Conservation (phyloP, 2,797 vertebrate genomes). For the Tachyglossus aculeatus region DNA sequence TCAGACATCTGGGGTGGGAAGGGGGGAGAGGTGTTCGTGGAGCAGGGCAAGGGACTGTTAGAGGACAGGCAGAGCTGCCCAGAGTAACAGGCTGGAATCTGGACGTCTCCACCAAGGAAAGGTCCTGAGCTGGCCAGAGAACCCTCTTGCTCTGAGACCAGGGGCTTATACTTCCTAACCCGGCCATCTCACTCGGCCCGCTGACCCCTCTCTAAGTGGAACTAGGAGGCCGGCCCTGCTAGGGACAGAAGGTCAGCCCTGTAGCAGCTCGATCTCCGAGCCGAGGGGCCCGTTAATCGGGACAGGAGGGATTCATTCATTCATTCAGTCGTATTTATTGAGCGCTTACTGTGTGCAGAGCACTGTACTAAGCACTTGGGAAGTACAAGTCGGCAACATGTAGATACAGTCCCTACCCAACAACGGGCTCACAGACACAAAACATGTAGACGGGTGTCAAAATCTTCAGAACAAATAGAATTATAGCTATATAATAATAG, state of each 20-base stretch:
- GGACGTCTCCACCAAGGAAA: too few relatives aligned
- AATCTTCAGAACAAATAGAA: too few relatives aligned
- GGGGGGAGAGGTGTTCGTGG: accelerated
- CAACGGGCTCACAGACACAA: too few relatives aligned
- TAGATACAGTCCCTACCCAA: too few relatives aligned
- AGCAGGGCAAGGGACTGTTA: neutral
- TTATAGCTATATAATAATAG: too few relatives aligned
- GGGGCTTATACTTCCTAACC: neutral
- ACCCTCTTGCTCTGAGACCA: neutral
- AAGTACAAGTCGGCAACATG: too few relatives aligned
- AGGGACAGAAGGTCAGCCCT: neutral
- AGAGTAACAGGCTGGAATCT: too few relatives aligned
- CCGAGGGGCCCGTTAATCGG: neutral
- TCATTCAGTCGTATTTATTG: too few relatives aligned
- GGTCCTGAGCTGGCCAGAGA: neutral
- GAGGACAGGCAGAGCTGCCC: too few relatives aligned
- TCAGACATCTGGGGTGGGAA: neutral
- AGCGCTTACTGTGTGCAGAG: too few relatives aligned
- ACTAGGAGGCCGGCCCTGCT: accelerated
- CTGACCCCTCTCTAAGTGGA: neutral
- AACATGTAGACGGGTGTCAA: too few relatives aligned
- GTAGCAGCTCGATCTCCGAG: neutral
- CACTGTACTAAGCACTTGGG: too few relatives aligned
- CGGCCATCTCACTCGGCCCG: accelerated
- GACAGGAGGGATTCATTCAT: neutral